Evolutionary conservation across 2,888 invertebrate genomes (phyloP), one percentile per base, ranked within the genome.

Genomic region (Lycocerus yunnanus): DNA sequence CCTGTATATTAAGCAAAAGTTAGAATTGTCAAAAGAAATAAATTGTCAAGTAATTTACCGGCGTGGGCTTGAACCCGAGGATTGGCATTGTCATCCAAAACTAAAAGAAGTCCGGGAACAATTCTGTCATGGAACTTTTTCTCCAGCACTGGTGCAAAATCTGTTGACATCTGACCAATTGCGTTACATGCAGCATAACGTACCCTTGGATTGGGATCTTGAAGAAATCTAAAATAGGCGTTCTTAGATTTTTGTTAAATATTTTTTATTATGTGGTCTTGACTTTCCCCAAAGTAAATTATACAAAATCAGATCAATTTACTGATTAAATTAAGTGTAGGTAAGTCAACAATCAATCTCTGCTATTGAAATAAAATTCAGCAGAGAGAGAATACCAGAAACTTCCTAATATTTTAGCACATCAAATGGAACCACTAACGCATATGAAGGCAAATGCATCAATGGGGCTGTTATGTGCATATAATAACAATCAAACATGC

Each of bases 131-230:
- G 99, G 89, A 97, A 99, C 87, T 98, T 98, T 89, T 98, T 99
- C 87, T 99, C 97, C 82, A 99, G 97, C 11, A 91, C 89, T 1
- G 98, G 98, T 3, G 97, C 97, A 88, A 99, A 99, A 88, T 99
- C 99, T 0, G 98, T 96, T 0, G 98, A 95, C 97, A 99, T 97
- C 88, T 99, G 99, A 9, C 99, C 99, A 63, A 99, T 92, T 15
- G 99, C 98, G 88, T 99, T 99, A 85, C 99, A 99, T 15, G 98
- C 97, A 4, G 99, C 99, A 85, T 98, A 98, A 73, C 99, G 91
- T 0, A 97, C 97, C 79, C 97, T 90, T 1, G 97, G 96, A 86
- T 97, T 97, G 91, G 95, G 87, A 82, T 87, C 87, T 82, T 86
- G 86, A 15, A 87, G 79, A 78, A 86, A 87, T 66, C 81, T 80